Base-by-base conservation (phyloP, 2,888 invertebrate genomes). In the Desoria tigrina region DNA sequence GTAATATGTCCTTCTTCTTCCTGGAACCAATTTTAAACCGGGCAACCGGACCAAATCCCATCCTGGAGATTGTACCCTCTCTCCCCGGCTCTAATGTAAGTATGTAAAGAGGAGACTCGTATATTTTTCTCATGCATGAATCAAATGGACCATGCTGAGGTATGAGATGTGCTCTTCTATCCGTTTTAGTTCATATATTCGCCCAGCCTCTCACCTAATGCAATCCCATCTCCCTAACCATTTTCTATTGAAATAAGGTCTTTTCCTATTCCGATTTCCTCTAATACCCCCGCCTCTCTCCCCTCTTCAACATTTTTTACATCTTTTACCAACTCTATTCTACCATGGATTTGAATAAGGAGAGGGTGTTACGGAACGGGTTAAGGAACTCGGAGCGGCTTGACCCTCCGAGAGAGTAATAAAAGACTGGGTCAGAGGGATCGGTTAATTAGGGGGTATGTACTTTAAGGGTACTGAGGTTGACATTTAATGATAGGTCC, bases 121-220 rank as follows among this genome's bases (percentile, higher is more conserved):
- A 42, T 54, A 57, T 27, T 58, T 72, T 72, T 68, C 66, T 69
- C 72, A 72, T 70, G 66, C 72, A 69, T 68, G 72, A 72, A 66
- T 68, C 72, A 72, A 72, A 72, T 72, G 72, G 72, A 63, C 65
- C 72, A 66, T 70, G 65, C 63, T 60, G 66, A 45, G 69, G 66
- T 66, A 64, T 68, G 69, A 61, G 61, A 32, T 32, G 32, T 32
- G 32, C 32, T 32, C 32, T 32, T 11, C n/a, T n/a, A n/a, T n/a
- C n/a, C n/a, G n/a, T n/a, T n/a, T n/a, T n/a, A n/a, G n/a, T n/a
- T n/a, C n/a, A n/a, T 32, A 4, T 32, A 32, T 4, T 32, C 32
- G 6, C 11, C 4, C 32, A 32, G 6, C 66, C 63, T 63, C 55
- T 45, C 59, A 63, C 63, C 68, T 66, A 67, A 68, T 71, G 67